Base-by-base conservation (phyloP, 2,888 invertebrate species). In the Phengaris alcon region DNA sequence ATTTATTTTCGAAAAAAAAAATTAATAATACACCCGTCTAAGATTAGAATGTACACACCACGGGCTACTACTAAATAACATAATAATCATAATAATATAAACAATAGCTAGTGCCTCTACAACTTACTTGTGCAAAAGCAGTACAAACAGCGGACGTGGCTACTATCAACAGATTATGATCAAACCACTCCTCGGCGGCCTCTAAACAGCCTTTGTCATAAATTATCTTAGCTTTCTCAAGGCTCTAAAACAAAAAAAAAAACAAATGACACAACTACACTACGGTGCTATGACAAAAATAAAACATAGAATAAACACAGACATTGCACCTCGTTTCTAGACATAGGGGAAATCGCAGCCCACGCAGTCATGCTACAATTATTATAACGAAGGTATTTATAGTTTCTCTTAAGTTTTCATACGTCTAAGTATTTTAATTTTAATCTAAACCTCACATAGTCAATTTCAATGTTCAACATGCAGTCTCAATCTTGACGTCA, bases 141-240 rank as follows among this genome's bases (percentile, higher is more conserved):
- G 97, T 95, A 89, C 97, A 96, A 89, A 99, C 97, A 86, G 97
- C 96, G 80, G 96, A 96, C 75, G 97, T 97, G 79, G 98, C 98
- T 87, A 99, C 97, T 84, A 97, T 95, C 88, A 99, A 96, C 84
- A 99, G 95, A 94, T 99, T 99, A 87, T 96, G 95, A 91, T 98
- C 98, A 84, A 98, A 95, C 99, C 99, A 99, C 87, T 97, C 97
- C 89, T 99, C 98, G 68, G 97, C 97, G 76, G 98, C 97, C 86
- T 97, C 97, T 84, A 99, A 94, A 92, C 99, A 99, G 87, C 99
- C 99, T 87, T 97, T 97, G 89, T 98, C 98, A 94, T 97, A 96
- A 91, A 97, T 96, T 87, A 96, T 97, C 95, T 97, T 97, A 86
- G 96, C 94, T 86, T 95, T 95, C 91, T 97, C 97, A 93, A 93